These are phyloP conservation scores for Scophthalmus maximus DNA, from an alignment of 2,113 vertebrate genomes.

Conservation along the genomic window DNA sequence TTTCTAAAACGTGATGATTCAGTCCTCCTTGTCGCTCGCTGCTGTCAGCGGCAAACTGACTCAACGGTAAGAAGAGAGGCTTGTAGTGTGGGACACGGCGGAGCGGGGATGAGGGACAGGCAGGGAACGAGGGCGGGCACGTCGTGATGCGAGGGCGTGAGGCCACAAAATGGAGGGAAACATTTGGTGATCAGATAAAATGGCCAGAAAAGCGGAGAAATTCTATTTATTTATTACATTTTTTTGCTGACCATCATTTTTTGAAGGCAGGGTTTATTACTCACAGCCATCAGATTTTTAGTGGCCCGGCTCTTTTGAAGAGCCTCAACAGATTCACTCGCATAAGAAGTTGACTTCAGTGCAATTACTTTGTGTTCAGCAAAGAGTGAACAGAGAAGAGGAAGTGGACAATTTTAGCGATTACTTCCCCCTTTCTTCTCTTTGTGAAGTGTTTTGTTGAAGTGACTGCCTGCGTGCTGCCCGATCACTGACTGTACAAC, in stretches of 20 bases:
- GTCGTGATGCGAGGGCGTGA: slow-evolving; percentile 72
- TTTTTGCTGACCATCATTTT: slow-evolving; percentile 27
- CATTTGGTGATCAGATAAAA: slow-evolving; percentile 50
- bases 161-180: slow-evolving; percentile 57
- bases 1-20: slow-evolving; percentile 69
- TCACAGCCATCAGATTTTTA: slow-evolving; percentile 25
- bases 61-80: slow-evolving; percentile 74
- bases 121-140: slow-evolving; percentile 66
- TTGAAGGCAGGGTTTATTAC: slow-evolving; percentile 44
- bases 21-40: slow-evolving; percentile 64
- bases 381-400: slow-evolving; percentile 47
- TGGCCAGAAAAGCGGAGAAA: slow-evolving; percentile 23
- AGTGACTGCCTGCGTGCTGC: slow-evolving; percentile 16
- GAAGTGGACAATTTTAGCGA: slow-evolving; percentile 52
- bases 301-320: slow-evolving; percentile 3
- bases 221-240: slow-evolving; percentile 14
- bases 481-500: background rate
- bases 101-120: slow-evolving; percentile 64
- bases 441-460: slow-evolving; percentile 20
- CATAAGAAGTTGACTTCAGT: background rate
- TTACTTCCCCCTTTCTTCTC: slow-evolving; percentile 58
- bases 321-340: background rate
- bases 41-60: slow-evolving; percentile 72
- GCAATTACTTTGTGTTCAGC: slow-evolving; percentile 14
- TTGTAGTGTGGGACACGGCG: slow-evolving; percentile 71